A percentile compares a stretch with the other conserved stretches of the same genome.
phyloP scores from a whole-genome alignment of 2,797 vertebrate genomes.

The Prionace glauca region DNA sequence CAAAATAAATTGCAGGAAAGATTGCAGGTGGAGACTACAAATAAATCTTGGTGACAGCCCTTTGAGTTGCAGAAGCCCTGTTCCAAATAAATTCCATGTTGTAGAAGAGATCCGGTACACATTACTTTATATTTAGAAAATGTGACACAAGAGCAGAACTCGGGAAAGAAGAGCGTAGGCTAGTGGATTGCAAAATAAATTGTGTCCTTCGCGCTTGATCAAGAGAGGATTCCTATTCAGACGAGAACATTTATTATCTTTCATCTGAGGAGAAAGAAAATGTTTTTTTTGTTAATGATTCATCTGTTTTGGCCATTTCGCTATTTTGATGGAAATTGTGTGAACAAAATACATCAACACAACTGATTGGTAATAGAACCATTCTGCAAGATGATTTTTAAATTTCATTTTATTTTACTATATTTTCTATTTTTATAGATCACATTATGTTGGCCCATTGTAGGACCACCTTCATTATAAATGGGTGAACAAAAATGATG shows the following conservation, averaged over 20 bases:
- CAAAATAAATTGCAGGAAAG: constrained; percentile 18
- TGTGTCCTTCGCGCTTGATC: neutral
- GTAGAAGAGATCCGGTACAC: neutral
- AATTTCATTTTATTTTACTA: too few relatives aligned
- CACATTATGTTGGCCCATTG: neutral
- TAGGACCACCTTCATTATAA: neutral
- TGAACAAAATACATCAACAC: neutral
- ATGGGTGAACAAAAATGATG: neutral
- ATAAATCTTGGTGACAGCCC: constrained; percentile 31
- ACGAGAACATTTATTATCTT: neutral
- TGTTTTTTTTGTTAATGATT: neutral
- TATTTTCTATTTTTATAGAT: neutral
- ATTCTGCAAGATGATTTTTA: neutral
- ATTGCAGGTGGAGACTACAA: neutral
- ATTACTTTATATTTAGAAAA: constrained; percentile 25
- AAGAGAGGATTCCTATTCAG: neutral
- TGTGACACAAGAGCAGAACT: neutral
- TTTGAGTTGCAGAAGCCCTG: neutral
- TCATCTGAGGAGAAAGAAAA: constrained; percentile 1
- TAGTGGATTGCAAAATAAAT: constrained; percentile 22
- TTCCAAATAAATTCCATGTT: neutral
- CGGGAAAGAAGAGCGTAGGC: neutral
- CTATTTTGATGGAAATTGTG: neutral
- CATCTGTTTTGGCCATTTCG: neutral
- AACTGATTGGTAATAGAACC: neutral